A percentile compares a stretch with the other conserved stretches of the same genome.
Evolutionary conservation across 2,797 vertebrate species (phyloP).

Genomic region (Ataeniobius toweri): DNA sequence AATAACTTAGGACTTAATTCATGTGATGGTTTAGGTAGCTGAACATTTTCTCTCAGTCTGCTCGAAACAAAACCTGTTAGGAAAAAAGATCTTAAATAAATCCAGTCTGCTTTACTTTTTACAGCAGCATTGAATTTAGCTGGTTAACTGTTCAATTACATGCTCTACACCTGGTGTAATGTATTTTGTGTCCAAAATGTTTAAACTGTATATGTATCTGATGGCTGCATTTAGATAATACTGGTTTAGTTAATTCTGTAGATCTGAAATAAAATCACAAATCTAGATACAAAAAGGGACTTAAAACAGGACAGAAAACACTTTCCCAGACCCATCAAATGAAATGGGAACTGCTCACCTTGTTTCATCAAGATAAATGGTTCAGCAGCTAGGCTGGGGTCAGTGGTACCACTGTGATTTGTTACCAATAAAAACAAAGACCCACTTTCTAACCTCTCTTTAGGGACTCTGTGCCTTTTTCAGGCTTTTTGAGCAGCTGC

Average conservation of each 20-base stretch:
- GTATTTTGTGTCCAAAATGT: neutral
- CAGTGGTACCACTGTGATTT: conserved; percentile 26
- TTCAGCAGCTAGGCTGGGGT: conserved; percentile 27
- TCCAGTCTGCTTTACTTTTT: too few species aligned
- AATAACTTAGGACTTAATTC: neutral
- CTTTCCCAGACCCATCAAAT: neutral
- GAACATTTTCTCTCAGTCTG: too few species aligned
- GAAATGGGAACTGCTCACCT: neutral
- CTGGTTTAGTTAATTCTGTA: neutral
- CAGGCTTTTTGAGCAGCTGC: neutral
- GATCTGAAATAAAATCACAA: neutral
- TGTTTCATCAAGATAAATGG: conserved; percentile 28
- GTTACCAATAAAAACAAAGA: conserved; percentile 55
- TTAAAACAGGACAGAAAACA: neutral
- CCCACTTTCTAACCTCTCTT: conserved; percentile 18
- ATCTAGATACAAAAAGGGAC: neutral
- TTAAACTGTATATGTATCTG: neutral
- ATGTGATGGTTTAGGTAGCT: neutral
- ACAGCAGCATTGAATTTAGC: too few species aligned
- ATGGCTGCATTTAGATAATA: too few species aligned
- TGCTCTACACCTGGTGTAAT: neutral
- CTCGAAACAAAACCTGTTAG: neutral
- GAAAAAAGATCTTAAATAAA: neutral
- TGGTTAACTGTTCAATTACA: too few species aligned
- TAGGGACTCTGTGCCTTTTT: conserved; percentile 8